These are phyloP conservation scores for Dilophus febrilis DNA, from an alignment of 2,888 invertebrate genomes.

Conservation along the genomic window DNA sequence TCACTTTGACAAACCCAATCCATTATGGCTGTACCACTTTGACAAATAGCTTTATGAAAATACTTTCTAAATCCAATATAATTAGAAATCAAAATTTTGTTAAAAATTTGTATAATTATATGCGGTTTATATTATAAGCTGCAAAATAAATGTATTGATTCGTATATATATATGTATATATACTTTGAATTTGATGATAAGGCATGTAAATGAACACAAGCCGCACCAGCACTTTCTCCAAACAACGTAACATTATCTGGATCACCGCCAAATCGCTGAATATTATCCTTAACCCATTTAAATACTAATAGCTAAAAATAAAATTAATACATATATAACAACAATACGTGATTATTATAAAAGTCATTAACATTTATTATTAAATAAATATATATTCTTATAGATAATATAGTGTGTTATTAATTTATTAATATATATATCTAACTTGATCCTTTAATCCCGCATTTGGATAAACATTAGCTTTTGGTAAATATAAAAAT, in stretches of 20 bases:
- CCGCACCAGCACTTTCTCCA: slow-evolving; percentile 24
- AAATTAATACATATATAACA: too few relatives aligned
- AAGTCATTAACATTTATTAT: too few relatives aligned
- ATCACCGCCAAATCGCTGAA: slow-evolving; percentile 50
- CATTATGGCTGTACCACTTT: slow-evolving; percentile 24
- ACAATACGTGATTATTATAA: too few relatives aligned
- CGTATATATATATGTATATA: slow-evolving; percentile 37
- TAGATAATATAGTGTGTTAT: too few relatives aligned
- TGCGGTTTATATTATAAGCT: too few relatives aligned
- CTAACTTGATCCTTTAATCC: slow-evolving; percentile 30
- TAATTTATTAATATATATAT: too few relatives aligned
- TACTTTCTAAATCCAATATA: too few relatives aligned
- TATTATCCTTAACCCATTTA: slow-evolving; percentile 33
- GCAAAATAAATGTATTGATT: slow-evolving; percentile 36
- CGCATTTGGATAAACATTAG: slow-evolving; percentile 24
- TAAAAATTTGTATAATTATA: too few relatives aligned
- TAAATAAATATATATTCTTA: too few relatives aligned
- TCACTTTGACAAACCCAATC: slow-evolving; percentile 22
- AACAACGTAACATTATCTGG: slow-evolving; percentile 44
- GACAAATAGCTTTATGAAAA: slow-evolving; percentile 26
- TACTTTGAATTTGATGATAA: slow-evolving; percentile 11
- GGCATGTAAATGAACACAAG: slow-evolving; percentile 8
- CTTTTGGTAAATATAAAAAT: slow-evolving; percentile 34
- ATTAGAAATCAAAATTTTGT: too few relatives aligned
- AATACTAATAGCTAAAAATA: slow-evolving; percentile 12